A percentile compares a stretch with the other conserved stretches of the same genome.
phyloP scores from a whole-genome alignment of 2,888 invertebrate species.

The Copidosoma aretas region DNA sequence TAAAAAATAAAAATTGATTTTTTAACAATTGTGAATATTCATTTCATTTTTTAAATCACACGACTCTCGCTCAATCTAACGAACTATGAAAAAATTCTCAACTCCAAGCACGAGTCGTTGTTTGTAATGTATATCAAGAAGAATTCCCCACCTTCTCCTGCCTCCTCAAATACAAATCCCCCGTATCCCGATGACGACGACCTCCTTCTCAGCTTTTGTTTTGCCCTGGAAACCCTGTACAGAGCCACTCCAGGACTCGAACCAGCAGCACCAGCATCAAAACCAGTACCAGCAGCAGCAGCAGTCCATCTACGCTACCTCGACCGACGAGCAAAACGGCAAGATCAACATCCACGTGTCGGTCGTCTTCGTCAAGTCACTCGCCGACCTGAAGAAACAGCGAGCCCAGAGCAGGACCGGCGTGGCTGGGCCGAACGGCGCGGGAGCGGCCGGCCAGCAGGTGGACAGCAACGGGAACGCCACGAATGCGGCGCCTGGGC shows the following conservation, averaged over 20 bases:
- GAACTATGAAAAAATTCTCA: no score
- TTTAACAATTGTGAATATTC: no score
- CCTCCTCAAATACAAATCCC: no score
- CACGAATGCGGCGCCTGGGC: neutral
- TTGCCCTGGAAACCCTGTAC: slow-evolving; percentile 12
- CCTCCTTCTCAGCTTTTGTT: slow-evolving; percentile 12
- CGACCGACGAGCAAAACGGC: slow-evolving; percentile 71
- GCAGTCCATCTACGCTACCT: slow-evolving; percentile 19
- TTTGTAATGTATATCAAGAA: no score
- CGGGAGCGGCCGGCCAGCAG: slow-evolving; percentile 47
- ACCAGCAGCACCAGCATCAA: slow-evolving; percentile 25
- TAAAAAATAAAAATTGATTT: no score
- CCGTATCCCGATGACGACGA: no score
- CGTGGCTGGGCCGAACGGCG: neutral
- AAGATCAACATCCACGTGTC: slow-evolving; percentile 89
- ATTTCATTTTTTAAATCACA: no score
- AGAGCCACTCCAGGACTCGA: slow-evolving; percentile 26
- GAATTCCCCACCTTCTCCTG: no score
- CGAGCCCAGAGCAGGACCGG: slow-evolving; percentile 78
- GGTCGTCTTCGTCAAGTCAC: slow-evolving; percentile 82
- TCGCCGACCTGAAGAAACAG: slow-evolving; percentile 93
- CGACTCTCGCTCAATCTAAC: no score
- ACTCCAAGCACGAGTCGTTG: no score
- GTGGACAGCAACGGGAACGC: slow-evolving; percentile 52
- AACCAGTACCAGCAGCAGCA: neutral